These are phyloP conservation scores for Gnathonemus longibarbis DNA, from an alignment of 2,113 vertebrate genomes.

Conservation along the genomic window DNA sequence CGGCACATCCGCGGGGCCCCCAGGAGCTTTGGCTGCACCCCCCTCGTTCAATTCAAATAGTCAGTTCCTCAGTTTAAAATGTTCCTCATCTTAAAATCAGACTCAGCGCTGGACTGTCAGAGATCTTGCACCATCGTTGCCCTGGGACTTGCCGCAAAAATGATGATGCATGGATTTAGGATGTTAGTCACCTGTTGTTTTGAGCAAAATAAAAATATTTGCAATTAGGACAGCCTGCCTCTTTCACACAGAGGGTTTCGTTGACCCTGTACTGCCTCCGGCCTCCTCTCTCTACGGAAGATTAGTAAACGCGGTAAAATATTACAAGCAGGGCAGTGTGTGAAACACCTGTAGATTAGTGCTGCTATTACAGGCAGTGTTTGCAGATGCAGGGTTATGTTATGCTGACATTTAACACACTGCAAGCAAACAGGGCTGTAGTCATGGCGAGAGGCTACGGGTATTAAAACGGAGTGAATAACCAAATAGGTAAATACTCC, in stretches of 20 bases:
- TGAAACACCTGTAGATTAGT: neutral
- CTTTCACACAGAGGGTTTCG: neutral
- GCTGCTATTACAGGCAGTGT: neutral
- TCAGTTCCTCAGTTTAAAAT: neutral
- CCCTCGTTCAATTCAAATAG: neutral
- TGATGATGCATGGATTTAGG: neutral
- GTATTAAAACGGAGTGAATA: neutral
- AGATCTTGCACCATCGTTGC: neutral
- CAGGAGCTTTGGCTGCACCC: neutral
- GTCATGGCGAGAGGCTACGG: neutral
- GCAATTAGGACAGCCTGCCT: neutral
- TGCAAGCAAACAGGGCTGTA: neutral
- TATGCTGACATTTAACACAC: neutral
- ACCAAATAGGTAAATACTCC: neutral
- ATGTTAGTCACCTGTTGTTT: neutral
- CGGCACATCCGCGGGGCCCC: too few relatives aligned
- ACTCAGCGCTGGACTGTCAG: neutral
- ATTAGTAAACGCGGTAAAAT: neutral
- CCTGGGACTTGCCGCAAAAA: neutral
- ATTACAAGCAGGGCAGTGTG: neutral
- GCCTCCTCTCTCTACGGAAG: neutral
- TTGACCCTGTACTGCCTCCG: neutral
- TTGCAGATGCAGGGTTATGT: neutral
- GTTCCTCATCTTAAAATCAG: neutral
- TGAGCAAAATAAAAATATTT: neutral